These are phyloP conservation scores for Trisateles emortualis DNA, from an alignment of 2,888 invertebrate genomes.

Conservation along the genomic window DNA sequence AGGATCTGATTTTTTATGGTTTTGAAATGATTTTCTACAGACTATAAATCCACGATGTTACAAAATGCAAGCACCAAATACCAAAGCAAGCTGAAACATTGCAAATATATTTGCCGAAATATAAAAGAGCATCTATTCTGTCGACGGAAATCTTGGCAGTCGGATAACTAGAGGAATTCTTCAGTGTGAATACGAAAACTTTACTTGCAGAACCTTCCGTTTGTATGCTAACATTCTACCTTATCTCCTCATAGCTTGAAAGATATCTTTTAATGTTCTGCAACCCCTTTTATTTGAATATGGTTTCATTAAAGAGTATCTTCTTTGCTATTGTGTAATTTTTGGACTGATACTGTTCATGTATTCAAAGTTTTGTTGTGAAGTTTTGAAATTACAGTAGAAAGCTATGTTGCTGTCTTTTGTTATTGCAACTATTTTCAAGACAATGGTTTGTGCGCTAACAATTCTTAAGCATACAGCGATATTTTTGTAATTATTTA, in stretches of 20 bases:
- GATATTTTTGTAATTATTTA: too few relatives aligned
- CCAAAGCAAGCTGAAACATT: slow-evolving; percentile 7
- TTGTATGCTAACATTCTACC: slow-evolving; percentile 33
- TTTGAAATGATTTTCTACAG: too few relatives aligned
- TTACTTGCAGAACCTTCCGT: slow-evolving; percentile 22
- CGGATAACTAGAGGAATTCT: slow-evolving; percentile 25
- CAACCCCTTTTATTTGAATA: slow-evolving; percentile 20
- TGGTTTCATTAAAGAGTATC: slow-evolving; percentile 20
- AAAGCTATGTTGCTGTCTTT: not conserved
- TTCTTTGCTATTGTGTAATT: slow-evolving; percentile 4
- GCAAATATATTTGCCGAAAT: slow-evolving; percentile 15
- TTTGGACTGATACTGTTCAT: not conserved
- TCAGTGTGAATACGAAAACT: slow-evolving; percentile 37
- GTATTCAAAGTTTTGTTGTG: not conserved
- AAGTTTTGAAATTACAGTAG: not conserved
- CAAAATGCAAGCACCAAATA: not conserved
- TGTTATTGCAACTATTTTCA: not conserved
- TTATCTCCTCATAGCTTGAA: slow-evolving; percentile 39
- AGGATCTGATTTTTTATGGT: too few relatives aligned
- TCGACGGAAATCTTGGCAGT: slow-evolving; percentile 13
- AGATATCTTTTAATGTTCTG: slow-evolving; percentile 43
- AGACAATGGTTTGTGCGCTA: not conserved
- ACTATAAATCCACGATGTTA: not conserved
- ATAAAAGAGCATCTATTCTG: slow-evolving; percentile 16
- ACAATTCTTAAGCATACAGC: too few relatives aligned